Percentiles rank a stretch among this genome's conserved stretches.
Evolutionary conservation across 2,888 invertebrate species (phyloP).

Genomic region (Acronicta psi): DNA sequence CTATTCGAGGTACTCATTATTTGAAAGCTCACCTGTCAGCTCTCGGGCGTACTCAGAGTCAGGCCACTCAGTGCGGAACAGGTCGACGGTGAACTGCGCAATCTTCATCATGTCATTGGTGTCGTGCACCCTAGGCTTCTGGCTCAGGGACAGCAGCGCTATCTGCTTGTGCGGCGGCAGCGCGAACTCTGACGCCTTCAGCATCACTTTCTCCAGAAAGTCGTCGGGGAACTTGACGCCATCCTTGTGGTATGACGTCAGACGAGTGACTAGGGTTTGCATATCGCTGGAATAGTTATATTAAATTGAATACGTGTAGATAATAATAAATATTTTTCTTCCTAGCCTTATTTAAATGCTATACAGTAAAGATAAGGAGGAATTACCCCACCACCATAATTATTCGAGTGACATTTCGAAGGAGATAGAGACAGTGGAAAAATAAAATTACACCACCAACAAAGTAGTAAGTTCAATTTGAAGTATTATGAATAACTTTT

Average conservation of each 20-base stretch:
- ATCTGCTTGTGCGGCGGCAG: slow-evolving; percentile 75
- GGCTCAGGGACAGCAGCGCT: slow-evolving; percentile 69
- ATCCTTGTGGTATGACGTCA: slow-evolving; percentile 74
- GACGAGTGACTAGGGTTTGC: slow-evolving; percentile 64
- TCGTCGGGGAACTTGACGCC: slow-evolving; percentile 71
- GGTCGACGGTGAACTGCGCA: slow-evolving; percentile 67
- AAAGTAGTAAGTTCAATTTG: too few species aligned
- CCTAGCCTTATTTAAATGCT: too few species aligned
- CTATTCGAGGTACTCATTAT: too few species aligned
- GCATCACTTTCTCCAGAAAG: slow-evolving; percentile 63
- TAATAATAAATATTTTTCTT: too few species aligned
- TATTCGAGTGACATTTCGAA: too few species aligned
- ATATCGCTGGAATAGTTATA: slow-evolving; percentile 64
- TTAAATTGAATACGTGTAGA: not conserved
- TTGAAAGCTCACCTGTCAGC: slow-evolving; percentile 65
- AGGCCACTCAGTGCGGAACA: slow-evolving; percentile 74
- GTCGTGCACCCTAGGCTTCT: slow-evolving; percentile 54
- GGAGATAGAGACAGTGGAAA: too few species aligned
- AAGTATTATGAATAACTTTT: too few species aligned
- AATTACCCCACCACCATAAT: too few species aligned
- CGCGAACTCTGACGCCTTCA: slow-evolving; percentile 56
- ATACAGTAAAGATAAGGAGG: too few species aligned
- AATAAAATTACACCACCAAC: too few species aligned
- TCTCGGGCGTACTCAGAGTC: slow-evolving; percentile 56
- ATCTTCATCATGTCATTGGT: slow-evolving; percentile 65